Evolutionary conservation across 2,888 invertebrate genomes (phyloP), one percentile per base, ranked within the genome.

Genomic region (Caenorhabditis doughertyi): DNA sequence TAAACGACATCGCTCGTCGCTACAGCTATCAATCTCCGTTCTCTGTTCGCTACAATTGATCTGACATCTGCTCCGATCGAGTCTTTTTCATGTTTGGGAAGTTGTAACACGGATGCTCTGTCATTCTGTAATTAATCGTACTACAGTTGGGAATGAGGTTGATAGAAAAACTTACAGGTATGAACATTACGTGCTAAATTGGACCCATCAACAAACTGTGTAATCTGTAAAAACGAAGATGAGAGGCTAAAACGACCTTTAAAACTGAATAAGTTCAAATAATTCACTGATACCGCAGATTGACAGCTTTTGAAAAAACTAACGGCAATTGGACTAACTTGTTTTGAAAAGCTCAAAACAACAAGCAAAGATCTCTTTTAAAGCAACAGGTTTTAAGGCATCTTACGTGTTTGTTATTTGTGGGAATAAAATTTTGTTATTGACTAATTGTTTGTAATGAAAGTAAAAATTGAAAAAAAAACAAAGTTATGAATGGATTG

Each of bases 41-140:
- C 91, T n/a, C 91, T 82, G 70, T 91, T 91, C 4, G 88, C 88
- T 4, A 79, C 83, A 9, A 91, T 81, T n/a, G 70, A 77, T 35
- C 62, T 51, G 25, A 77, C 23, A n/a, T 68, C 68, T 0, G 77
- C 60, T 44, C 53, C 44, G 7, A 51, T 29, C 21, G 77, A 64
- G 51, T 72, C 51, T 13, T 68, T 60, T n/a, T 62, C 80, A 73
- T 67, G 68, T 47, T 80, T 70, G 0, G 73, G 67, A 27, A 81
- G 65, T 21, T 74, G 68, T 18, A 81, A 42, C 47, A 68, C 64
- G 23, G 60, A 68, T 42, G 62, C 74, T 53, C 68, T 70, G 64
- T 81, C 74, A 55, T 74, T 73, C 80, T 81, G 68, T 18, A 80
- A 72, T 13, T 5, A 1, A n/a, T n/a, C n/a, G n/a, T n/a, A n/a